A percentile compares a stretch with the other conserved stretches of the same genome.
Evolutionary conservation across 2,797 vertebrate genomes (phyloP).

Genomic region (Adelosebastes latens): DNA sequence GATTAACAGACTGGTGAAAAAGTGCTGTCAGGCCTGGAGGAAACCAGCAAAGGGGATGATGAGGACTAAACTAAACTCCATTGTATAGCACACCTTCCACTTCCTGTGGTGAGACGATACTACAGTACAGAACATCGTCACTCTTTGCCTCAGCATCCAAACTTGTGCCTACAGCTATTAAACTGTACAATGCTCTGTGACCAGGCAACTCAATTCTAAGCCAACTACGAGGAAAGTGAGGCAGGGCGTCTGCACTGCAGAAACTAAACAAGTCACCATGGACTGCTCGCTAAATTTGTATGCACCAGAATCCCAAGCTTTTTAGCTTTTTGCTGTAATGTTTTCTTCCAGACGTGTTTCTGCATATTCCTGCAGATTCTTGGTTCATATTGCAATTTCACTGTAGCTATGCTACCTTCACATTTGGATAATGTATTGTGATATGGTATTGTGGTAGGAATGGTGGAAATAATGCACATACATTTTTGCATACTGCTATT

Average conservation of each 20-base stretch:
- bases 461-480: background rate
- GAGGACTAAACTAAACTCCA: constrained; percentile 16
- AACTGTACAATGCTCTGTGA: constrained; percentile 20
- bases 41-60: constrained; percentile 8
- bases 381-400: background rate
- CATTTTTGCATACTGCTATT: background rate
- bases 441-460: background rate
- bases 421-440: constrained; percentile 6
- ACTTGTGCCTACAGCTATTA: constrained; percentile 38
- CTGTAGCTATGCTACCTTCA: background rate
- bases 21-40: constrained; percentile 20
- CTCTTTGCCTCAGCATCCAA: constrained; percentile 28
- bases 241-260: constrained; percentile 7
- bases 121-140: constrained; percentile 10
- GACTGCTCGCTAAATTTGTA: constrained; percentile 6
- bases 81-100: constrained; percentile 19
- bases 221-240: constrained; percentile 15
- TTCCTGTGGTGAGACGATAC: background rate
- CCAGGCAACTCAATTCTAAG: constrained; percentile 12
- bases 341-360: constrained; percentile 22
- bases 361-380: constrained; percentile 15
- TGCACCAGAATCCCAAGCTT: constrained; percentile 8
- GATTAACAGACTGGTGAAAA: constrained; percentile 36
- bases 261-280: constrained; percentile 26
- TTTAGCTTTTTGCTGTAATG: constrained; percentile 9